Conservation (phyloP, 2,888 invertebrate species). For the Tetragonula carbonaria region DNA sequence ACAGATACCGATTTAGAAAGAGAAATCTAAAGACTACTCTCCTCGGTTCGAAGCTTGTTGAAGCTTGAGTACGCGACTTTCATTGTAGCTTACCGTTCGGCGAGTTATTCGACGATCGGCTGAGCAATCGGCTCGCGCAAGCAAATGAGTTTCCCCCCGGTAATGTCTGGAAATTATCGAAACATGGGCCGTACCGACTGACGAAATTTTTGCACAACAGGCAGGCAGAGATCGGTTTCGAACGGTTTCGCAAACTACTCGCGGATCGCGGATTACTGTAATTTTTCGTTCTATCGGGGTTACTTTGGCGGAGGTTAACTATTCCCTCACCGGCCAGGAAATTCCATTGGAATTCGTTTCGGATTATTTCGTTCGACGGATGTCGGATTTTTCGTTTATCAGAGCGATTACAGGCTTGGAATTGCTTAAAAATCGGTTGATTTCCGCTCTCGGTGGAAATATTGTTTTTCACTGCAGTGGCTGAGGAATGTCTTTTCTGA, state of each 20-base stretch:
- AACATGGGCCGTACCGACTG: slow-evolving; percentile 6
- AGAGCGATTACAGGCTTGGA: too few relatives aligned
- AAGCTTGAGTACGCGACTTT: slow-evolving; percentile 17
- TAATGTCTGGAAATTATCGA: slow-evolving; percentile 29
- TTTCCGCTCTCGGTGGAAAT: neutral
- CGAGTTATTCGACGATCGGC: slow-evolving; percentile 67
- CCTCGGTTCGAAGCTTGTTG: slow-evolving; percentile 4
- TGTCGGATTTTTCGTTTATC: neutral
- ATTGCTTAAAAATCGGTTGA: neutral
- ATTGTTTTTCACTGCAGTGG: neutral
- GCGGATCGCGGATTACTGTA: neutral
- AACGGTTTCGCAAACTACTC: slow-evolving; percentile 18
- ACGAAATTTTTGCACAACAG: slow-evolving; percentile 19
- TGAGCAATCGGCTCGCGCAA: slow-evolving; percentile 63
- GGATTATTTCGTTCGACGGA: neutral
- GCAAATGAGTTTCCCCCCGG: slow-evolving; percentile 59
- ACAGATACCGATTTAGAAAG: slow-evolving; percentile 24
- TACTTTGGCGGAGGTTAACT: slow-evolving; percentile 1
- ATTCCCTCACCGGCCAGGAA: neutral
- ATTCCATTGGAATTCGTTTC: neutral
- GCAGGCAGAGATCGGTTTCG: neutral
- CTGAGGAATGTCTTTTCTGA: neutral
- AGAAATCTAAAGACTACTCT: slow-evolving; percentile 31
- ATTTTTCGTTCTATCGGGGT: neutral
- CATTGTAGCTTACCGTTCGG: slow-evolving; percentile 18